phyloP scores from a whole-genome alignment of 1,140 invertebrate genomes.

The Ceratosolen fusciceps region DNA sequence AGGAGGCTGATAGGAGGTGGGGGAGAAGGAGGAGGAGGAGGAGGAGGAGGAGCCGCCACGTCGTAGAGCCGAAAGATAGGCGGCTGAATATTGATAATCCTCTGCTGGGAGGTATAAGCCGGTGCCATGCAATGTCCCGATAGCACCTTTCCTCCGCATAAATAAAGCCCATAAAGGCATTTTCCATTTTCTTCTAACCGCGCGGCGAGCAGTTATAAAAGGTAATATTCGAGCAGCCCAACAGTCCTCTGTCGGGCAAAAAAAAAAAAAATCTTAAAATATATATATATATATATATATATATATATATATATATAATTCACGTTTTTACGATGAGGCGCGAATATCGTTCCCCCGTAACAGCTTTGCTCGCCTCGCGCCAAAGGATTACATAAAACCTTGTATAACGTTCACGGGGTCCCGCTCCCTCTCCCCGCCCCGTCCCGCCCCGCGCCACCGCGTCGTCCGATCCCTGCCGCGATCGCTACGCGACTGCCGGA shows the following conservation, averaged over 20 bases:
- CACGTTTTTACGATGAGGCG: slow-evolving; percentile 32
- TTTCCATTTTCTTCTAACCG: slow-evolving; percentile 49
- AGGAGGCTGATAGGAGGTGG: no score
- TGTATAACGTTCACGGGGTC: no score
- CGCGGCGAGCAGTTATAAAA: slow-evolving; percentile 40
- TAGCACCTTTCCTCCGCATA: slow-evolving; percentile 47
- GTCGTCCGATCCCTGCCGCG: no score
- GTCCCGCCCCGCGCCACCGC: no score
- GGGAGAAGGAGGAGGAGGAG: no score
- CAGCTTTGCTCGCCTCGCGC: neutral
- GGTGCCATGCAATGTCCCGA: slow-evolving; percentile 45
- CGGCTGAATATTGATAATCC: slow-evolving; percentile 49
- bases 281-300: no score
- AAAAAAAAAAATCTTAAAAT: slow-evolving; percentile 30
- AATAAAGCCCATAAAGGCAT: slow-evolving; percentile 47
- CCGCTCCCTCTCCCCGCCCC: no score
- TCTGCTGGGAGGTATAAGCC: neutral
- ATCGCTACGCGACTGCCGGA: no score
- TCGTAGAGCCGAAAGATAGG: slow-evolving; percentile 39
- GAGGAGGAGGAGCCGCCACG: no score
- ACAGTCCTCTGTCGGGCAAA: slow-evolving; percentile 33
- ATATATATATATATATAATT: no score
- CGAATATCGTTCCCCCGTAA: slow-evolving; percentile 34
- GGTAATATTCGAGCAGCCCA: slow-evolving; percentile 44
- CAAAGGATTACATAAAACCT: slow-evolving; percentile 26